Percentiles rank a stretch among this genome's conserved stretches.
phyloP scores from a whole-genome alignment of 2,113 vertebrate genomes.

The Hoplias malabaricus region DNA sequence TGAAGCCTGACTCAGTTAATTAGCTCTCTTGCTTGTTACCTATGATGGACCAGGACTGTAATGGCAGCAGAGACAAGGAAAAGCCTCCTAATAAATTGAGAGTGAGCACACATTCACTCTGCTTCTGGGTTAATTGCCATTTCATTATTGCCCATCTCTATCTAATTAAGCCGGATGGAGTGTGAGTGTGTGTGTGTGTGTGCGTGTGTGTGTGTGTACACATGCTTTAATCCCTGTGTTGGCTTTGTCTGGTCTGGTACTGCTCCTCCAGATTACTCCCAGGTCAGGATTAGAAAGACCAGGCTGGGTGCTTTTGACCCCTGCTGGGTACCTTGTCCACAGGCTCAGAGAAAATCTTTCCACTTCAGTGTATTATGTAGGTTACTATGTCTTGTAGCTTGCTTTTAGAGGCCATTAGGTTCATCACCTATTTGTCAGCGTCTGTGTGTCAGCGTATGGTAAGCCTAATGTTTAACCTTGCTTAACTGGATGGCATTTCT shows the following conservation, averaged over 20 bases:
- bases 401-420: neutral
- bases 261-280: neutral
- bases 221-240: neutral
- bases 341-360: neutral
- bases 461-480: neutral
- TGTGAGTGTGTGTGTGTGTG: neutral
- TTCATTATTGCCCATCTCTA: constrained; percentile 11
- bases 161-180: constrained; percentile 2
- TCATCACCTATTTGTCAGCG: neutral
- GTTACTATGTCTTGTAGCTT: neutral
- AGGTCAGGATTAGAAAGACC: neutral
- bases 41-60: neutral
- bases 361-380: neutral
- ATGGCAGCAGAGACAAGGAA: neutral
- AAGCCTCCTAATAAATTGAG: neutral
- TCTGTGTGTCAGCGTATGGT: neutral
- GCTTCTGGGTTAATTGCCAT: neutral
- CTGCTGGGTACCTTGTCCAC: neutral
- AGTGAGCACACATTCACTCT: neutral
- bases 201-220: neutral
- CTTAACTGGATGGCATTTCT: neutral
- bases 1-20: neutral
- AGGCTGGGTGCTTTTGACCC: neutral
- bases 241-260: constrained; percentile 33
- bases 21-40: neutral